A percentile compares a stretch with the other conserved stretches of the same genome.
phyloP scores from a whole-genome alignment of 2,888 invertebrate genomes.

The Nephrotoma appendiculata region DNA sequence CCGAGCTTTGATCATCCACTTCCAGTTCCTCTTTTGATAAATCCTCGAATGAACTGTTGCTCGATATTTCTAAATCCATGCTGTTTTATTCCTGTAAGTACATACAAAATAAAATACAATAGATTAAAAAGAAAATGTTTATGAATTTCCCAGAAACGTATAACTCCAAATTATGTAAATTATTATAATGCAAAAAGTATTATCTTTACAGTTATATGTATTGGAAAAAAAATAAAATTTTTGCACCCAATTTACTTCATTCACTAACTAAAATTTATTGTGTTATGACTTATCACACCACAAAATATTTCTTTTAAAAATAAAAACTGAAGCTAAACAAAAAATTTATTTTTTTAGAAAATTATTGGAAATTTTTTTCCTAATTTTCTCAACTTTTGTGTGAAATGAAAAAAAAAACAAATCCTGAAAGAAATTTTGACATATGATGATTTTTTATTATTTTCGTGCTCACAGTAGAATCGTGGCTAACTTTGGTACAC shows the following conservation, averaged over 20 bases:
- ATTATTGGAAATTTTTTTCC: neutral
- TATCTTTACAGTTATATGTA: neutral
- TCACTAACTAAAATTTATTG: neutral
- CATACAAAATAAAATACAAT: neutral
- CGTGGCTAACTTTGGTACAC: neutral
- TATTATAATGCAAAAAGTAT: neutral
- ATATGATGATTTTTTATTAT: neutral
- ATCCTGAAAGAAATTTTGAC: neutral
- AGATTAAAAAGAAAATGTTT: too few relatives aligned
- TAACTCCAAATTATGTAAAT: neutral
- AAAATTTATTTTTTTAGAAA: neutral
- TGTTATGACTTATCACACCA: neutral
- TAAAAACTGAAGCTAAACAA: neutral
- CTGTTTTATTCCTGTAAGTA: neutral
- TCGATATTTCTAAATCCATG: constrained; percentile 39
- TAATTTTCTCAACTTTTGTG: neutral
- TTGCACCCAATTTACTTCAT: neutral
- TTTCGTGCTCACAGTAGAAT: neutral
- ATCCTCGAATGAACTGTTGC: constrained; percentile 51
- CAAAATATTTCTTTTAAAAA: neutral
- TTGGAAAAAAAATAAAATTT: neutral
- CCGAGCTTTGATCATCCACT: constrained; percentile 23
- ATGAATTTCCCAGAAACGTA: neutral
- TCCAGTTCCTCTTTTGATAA: constrained; percentile 38
- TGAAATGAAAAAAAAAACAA: neutral